These are phyloP conservation scores for Asobara japonica DNA, from an alignment of 1,140 invertebrate species.

Conservation along the genomic window DNA sequence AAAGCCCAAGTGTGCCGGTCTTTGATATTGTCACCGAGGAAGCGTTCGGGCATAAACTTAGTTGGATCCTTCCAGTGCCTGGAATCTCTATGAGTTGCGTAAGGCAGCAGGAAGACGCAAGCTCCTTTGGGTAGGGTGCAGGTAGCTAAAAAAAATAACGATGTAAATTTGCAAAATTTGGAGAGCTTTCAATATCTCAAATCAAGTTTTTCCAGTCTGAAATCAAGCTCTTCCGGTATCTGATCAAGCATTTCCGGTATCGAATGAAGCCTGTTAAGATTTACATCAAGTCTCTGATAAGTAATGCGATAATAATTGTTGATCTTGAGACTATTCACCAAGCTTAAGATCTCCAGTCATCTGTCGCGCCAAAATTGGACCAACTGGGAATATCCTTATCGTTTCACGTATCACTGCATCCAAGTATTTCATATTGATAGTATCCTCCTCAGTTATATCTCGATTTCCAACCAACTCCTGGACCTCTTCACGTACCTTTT, in stretches of 20 bases:
- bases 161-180: background rate
- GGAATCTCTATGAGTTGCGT: slow-evolving; percentile 67
- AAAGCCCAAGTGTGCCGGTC: slow-evolving; percentile 62
- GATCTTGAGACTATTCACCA: slow-evolving; percentile 19
- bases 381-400: slow-evolving; percentile 69
- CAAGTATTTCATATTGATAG: slow-evolving; percentile 69
- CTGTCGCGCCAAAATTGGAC: slow-evolving; percentile 68
- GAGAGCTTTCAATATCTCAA: background rate
- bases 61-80: slow-evolving; percentile 73
- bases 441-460: slow-evolving; percentile 66
- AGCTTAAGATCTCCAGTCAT: slow-evolving; percentile 63
- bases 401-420: slow-evolving; percentile 73
- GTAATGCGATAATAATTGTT: too few species aligned
- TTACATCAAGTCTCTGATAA: too few species aligned
- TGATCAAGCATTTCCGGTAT: background rate
- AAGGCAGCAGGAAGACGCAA: slow-evolving; percentile 27
- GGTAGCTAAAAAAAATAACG: slow-evolving; percentile 25
- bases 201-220: background rate
- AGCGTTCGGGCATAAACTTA: slow-evolving; percentile 76
- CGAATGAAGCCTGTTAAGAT: background rate
- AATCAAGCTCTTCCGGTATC: background rate
- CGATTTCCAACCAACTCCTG: slow-evolving; percentile 62
- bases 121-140: slow-evolving; percentile 39
- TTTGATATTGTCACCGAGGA: slow-evolving; percentile 63
- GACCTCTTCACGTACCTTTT: slow-evolving; percentile 67